Percentiles rank a stretch among this genome's conserved stretches.
phyloP scores from a whole-genome alignment of 2,888 invertebrate species.

The Andrena flavipes region DNA sequence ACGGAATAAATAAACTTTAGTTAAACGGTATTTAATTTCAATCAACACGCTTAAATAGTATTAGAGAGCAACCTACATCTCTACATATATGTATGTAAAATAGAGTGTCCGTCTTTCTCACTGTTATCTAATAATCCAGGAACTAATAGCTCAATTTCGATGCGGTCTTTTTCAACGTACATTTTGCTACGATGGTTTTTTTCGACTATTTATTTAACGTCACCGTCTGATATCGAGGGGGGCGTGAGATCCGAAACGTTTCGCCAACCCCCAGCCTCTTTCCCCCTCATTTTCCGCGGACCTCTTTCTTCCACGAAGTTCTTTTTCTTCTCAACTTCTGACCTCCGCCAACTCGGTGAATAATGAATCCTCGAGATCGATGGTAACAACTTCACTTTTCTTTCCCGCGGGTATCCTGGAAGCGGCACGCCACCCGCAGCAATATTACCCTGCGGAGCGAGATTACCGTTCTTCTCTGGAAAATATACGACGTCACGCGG shows the following conservation, averaged over 20 bases:
- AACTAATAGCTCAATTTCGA: too few relatives aligned
- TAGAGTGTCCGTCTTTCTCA: too few relatives aligned
- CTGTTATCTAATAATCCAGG: too few relatives aligned
- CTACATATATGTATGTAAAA: too few relatives aligned
- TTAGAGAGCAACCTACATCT: too few relatives aligned
- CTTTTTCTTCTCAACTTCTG: slow-evolving; percentile 21
- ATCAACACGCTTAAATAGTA: too few relatives aligned
- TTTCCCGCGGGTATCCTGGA: slow-evolving; percentile 36
- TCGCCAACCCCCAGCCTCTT: background rate
- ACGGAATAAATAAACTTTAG: too few relatives aligned
- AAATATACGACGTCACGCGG: slow-evolving; percentile 30
- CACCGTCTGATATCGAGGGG: slow-evolving; percentile 16
- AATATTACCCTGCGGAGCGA: slow-evolving; percentile 35
- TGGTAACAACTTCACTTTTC: slow-evolving; percentile 48
- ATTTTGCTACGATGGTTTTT: too few relatives aligned
- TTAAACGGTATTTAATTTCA: too few relatives aligned
- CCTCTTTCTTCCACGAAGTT: background rate
- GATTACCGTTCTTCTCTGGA: slow-evolving; percentile 30
- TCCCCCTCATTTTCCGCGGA: background rate
- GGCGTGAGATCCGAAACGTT: background rate
- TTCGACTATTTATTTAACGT: slow-evolving; percentile 16
- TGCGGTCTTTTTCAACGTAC: too few relatives aligned
- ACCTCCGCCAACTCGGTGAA: slow-evolving; percentile 42
- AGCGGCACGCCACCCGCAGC: slow-evolving; percentile 17
- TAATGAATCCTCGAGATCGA: slow-evolving; percentile 59